These are phyloP conservation scores for Ascidia mentula DNA, from an alignment of 23 tunicate genomes.

Conservation along the genomic window DNA sequence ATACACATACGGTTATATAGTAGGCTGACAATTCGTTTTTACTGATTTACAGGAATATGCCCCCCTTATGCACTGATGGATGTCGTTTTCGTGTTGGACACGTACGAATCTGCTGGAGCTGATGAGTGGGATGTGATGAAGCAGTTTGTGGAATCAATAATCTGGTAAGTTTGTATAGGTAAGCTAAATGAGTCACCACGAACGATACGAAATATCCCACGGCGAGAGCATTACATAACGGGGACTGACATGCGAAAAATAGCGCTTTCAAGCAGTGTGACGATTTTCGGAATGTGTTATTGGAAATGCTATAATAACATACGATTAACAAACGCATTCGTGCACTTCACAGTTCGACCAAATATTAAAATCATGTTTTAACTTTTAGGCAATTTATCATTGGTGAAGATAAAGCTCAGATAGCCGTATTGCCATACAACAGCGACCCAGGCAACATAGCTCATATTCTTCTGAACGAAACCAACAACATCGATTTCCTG, in stretches of 20 bases:
- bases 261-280: no score
- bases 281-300: no score
- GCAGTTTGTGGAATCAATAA: conserved; percentile 21
- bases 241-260: no score
- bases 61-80: conserved; percentile 61
- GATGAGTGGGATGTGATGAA: conserved; percentile 28
- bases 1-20: no score
- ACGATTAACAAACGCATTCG: no score
- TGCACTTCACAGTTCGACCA: no score
- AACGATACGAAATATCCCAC: no score
- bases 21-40: no score
- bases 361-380: no score
- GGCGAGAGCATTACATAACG: no score
- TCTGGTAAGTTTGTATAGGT: conserved; percentile 44
- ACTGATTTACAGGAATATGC: conserved; percentile 32
- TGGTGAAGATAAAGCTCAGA: neutral
- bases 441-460: neutral
- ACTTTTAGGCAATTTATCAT: neutral
- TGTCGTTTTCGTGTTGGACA: conserved; percentile 27
- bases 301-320: no score
- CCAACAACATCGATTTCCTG: neutral
- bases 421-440: conserved; percentile 22
- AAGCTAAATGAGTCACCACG: no score
- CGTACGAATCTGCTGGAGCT: conserved; percentile 38
- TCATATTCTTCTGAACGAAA: neutral